Evolutionary conservation across 2,113 vertebrate genomes (phyloP), one percentile per base, ranked within the genome.

Genomic region (Panthera leo): DNA sequence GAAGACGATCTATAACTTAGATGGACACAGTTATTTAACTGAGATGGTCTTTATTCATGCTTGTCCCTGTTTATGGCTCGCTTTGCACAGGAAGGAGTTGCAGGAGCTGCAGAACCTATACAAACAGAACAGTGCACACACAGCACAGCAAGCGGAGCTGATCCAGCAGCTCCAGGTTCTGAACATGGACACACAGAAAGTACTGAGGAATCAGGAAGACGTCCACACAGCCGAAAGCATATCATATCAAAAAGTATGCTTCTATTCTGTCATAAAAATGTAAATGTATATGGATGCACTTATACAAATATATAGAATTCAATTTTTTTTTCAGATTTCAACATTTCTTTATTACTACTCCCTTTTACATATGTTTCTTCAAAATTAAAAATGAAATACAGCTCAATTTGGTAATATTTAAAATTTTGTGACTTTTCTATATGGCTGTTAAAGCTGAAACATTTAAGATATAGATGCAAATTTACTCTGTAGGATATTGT

Each of bases 81-180:
- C 75, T 98, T 98, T 96, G 67, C 48, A 86, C 92, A 99, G 99
- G 95, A 98, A 98, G 51, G 99, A 99, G 94, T 98, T 99, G 93
- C 98, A 99, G 96, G 99, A 99, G 86, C 97, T 99, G 95, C 99
- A 99, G 98, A 98, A 98, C 94, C 98, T 99, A 95, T 99, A 99
- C 97, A 99, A 97, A 91, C 99, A 99, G 98, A 99, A 99, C 95
- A 98, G 87, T 29, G 98, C 99, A 70, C 99, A 99, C 75, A 98
- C 98, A 92, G 97, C 98, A 36, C 99, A 99, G 98, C 99, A 99
- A 97, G 98, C 99, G 85, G 98, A 99, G 95, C 98, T 99, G 94
- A 99, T 99, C 98, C 99, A 99, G 98, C 99, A 99, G 96, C 99
- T 99, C 97, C 99, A 99, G 97, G 97, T 98, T 95, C 99, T 99